Base-by-base conservation (phyloP, 2,888 invertebrate genomes). In the Dicycla oo region DNA sequence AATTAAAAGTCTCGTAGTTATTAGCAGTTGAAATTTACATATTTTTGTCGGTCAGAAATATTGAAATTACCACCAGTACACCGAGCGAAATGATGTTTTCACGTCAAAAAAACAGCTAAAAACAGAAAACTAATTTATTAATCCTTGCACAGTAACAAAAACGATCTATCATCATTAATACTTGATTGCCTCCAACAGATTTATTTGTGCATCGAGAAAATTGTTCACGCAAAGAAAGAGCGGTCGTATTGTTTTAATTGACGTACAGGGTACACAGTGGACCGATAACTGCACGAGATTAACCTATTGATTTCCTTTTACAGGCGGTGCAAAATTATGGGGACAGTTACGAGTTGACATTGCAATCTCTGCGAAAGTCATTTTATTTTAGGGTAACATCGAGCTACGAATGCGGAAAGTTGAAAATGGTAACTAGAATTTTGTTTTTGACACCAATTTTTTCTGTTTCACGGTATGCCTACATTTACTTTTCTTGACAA, bases 281-380 rank as follows among this genome's bases (percentile, higher is more conserved):
- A 82, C 82, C 85, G 69, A 87, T 88, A 86, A 87, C 79, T 87
- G 84, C 80, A 79, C 79, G 66, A 85, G 87, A 88, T 86, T 84
- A 88, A 85, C 76, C 81, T 79, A 88, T 88, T 84, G 85, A 83
- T 84, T 87, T 69, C 57, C 57, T 78, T 75, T 67, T 70, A 74
- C 64, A 73, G 20, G 45, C 47, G 26, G 45, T 71, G 61, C 62
- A 75, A 49, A 84, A 58, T 66, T 60, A 77, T 73, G 43, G 58
- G 43, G 34, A 67, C 54, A 61, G 64, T 45, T 82, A 66, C 54
- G 53, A 60, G 47, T 81, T 51, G 69, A 58, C 63, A 54, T 54
- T 62, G 68, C 57, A 62, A 73, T 72, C 51, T 57, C 20, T 47
- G n/a, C 30, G 20, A 40, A 6, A 47, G 30, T 61, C 20, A n/a